Conservation (phyloP, 2,888 invertebrate species). For the Augiades crinisus region DNA sequence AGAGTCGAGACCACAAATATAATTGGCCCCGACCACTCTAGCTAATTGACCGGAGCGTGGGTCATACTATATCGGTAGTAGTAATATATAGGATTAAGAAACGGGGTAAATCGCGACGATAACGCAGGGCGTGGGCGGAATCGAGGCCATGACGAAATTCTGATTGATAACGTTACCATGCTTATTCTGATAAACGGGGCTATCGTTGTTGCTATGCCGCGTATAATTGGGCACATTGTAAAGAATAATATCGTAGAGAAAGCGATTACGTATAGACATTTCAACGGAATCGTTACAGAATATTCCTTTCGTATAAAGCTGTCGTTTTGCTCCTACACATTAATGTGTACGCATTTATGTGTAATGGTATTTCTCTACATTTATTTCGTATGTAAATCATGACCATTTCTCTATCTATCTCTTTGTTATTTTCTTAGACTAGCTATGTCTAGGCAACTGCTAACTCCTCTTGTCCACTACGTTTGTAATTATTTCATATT, state of each 20-base stretch:
- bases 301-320: too few species aligned
- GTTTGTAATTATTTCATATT: too few species aligned
- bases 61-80: constrained; percentile 32
- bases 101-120: constrained; percentile 71
- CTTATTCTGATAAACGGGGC: constrained; percentile 53
- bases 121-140: constrained; percentile 65
- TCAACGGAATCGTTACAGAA: too few species aligned
- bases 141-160: constrained; percentile 71
- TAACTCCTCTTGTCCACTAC: too few species aligned
- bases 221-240: not conserved
- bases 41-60: constrained; percentile 38
- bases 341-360: too few species aligned
- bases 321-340: too few species aligned
- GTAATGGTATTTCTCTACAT: too few species aligned
- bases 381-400: too few species aligned
- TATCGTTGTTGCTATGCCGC: constrained; percentile 53
- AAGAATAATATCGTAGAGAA: not conserved
- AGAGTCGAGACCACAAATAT: not conserved
- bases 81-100: constrained; percentile 55
- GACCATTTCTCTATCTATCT: too few species aligned
- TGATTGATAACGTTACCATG: constrained; percentile 69
- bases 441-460: too few species aligned
- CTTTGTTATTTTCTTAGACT: too few species aligned
- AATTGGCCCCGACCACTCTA: constrained; percentile 16
- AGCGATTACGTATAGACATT: not conserved